Conservation (phyloP, 2,797 vertebrate genomes). For the Sarcoramphus papa region DNA sequence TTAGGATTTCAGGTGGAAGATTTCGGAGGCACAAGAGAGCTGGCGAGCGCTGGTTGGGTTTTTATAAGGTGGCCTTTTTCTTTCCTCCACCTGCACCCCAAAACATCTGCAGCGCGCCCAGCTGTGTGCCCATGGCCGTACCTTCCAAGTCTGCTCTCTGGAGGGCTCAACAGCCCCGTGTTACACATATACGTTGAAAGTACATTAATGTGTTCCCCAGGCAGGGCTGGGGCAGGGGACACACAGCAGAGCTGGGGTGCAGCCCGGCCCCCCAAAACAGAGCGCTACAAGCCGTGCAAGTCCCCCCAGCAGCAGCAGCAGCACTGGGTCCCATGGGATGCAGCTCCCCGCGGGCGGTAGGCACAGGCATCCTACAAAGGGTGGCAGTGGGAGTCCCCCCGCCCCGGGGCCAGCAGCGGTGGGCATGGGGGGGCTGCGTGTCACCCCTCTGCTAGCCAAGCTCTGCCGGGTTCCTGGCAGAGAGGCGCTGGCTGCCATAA, state of each 20-base stretch:
- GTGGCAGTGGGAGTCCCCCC: accelerated
- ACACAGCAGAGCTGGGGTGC: not conserved
- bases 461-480: constrained; percentile 22
- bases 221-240: not conserved
- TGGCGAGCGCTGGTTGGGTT: not conserved
- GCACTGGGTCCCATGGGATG: not conserved
- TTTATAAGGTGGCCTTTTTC: not conserved
- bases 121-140: not conserved
- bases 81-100: too few species aligned
- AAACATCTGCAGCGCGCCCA: not conserved
- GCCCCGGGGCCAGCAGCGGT: accelerated
- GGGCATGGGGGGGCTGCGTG: not conserved
- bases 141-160: not conserved
- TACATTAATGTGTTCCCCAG: accelerated
- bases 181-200: not conserved
- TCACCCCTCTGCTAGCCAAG: not conserved
- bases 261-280: not conserved
- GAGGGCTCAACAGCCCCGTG: not conserved
- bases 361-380: accelerated
- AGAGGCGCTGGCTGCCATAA: constrained; percentile 40
- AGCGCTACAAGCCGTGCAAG: not conserved
- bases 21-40: not conserved
- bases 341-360: not conserved
- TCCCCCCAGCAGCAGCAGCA: not conserved
- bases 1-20: not conserved